Percentiles rank a stretch among this genome's conserved stretches.
phyloP scores from a whole-genome alignment of 2,888 invertebrate genomes.

The Cartodere bifasciata region DNA sequence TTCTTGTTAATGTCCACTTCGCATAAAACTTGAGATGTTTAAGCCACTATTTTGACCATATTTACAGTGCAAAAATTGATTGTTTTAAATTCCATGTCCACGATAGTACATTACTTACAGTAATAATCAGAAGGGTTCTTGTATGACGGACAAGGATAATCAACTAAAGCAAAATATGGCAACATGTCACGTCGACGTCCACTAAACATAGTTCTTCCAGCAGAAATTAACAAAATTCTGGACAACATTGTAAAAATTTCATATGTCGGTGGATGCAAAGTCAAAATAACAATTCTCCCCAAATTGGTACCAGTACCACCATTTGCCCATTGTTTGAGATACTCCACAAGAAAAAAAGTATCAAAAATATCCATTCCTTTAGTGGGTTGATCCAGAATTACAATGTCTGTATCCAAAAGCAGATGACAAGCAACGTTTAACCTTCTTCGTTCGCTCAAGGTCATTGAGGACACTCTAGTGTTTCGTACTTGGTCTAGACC shows the following conservation, averaged over 20 bases:
- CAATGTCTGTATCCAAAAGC: slow-evolving; percentile 71
- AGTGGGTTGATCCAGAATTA: slow-evolving; percentile 80
- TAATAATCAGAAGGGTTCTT: slow-evolving; percentile 97
- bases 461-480: slow-evolving; percentile 72
- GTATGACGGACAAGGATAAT: slow-evolving; percentile 91
- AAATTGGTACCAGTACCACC: slow-evolving; percentile 34
- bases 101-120: no score
- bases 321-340: slow-evolving; percentile 79
- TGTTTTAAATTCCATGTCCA: no score
- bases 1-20: no score
- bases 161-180: slow-evolving; percentile 74
- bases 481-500: slow-evolving; percentile 82
- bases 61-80: no score
- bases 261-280: slow-evolving; percentile 87
- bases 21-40: no score
- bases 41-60: no score
- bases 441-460: slow-evolving; percentile 76
- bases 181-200: slow-evolving; percentile 82
- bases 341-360: slow-evolving; percentile 89
- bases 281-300: slow-evolving; percentile 74
- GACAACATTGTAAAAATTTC: slow-evolving; percentile 92
- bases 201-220: slow-evolving; percentile 83
- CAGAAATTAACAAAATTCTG: slow-evolving; percentile 73
- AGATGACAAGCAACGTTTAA: slow-evolving; percentile 84
- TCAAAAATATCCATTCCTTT: slow-evolving; percentile 90